Conservation (phyloP, 1,140 invertebrate species). For the Anoplophora glabripennis region DNA sequence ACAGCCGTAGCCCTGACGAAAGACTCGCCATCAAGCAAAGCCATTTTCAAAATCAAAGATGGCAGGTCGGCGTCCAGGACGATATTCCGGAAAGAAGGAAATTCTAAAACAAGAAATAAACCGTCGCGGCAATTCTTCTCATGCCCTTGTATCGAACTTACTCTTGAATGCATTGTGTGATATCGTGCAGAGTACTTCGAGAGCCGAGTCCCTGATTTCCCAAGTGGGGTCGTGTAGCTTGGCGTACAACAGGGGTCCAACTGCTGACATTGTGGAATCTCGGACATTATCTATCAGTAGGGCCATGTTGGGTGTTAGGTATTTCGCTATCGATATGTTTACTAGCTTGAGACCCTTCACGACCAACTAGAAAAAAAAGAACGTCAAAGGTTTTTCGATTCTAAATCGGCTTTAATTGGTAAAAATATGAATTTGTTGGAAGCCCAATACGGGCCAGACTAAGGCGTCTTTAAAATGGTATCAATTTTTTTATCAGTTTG, state of each 20-base stretch:
- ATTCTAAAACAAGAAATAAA: constrained; percentile 58
- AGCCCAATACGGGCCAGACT: too few species aligned
- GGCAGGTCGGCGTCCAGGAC: constrained; percentile 64
- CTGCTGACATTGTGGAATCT: constrained; percentile 60
- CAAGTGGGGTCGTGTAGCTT: constrained; percentile 69
- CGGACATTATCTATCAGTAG: constrained; percentile 62
- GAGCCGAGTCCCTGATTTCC: constrained; percentile 71
- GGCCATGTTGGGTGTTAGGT: constrained; percentile 70
- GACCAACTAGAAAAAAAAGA: constrained; percentile 55
- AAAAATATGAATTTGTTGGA: too few species aligned
- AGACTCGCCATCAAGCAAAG: constrained; percentile 63
- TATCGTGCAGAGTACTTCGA: constrained; percentile 69
- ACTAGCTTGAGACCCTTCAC: constrained; percentile 66
- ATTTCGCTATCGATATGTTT: constrained; percentile 67
- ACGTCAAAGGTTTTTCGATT: constrained; percentile 7
- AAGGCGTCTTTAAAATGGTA: too few species aligned
- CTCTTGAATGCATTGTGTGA: constrained; percentile 65
- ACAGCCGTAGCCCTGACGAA: constrained; percentile 73
- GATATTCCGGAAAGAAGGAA: constrained; percentile 72
- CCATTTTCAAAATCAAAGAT: constrained; percentile 61
- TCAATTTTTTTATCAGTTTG: too few species aligned
- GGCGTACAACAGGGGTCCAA: constrained; percentile 64
- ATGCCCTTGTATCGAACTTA: constrained; percentile 48
- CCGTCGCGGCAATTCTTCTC: not conserved
- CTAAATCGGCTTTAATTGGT: too few species aligned